These are phyloP conservation scores for Dipodomys ordii DNA, from an alignment of 2,113 vertebrate genomes.

Conservation along the genomic window DNA sequence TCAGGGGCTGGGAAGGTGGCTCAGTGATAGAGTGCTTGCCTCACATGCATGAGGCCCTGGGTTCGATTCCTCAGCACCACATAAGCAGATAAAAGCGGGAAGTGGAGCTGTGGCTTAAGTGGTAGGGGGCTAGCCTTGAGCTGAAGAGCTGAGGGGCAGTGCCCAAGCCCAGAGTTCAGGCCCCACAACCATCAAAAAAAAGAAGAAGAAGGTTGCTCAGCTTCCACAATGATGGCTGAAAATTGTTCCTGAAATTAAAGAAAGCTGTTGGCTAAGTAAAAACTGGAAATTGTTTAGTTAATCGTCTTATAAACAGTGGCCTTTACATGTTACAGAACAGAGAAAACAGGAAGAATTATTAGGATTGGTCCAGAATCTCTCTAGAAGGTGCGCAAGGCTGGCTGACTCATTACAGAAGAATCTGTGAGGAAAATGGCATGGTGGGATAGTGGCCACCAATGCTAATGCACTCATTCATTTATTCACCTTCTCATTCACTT, in stretches of 20 bases:
- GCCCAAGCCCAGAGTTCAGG: too few species aligned
- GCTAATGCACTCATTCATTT: background rate
- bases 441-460: background rate
- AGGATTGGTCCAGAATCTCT: background rate
- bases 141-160: too few species aligned
- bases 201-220: background rate
- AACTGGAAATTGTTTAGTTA: background rate
- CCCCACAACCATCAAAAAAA: too few species aligned
- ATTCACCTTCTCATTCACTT: background rate
- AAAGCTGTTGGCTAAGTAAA: background rate
- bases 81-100: too few species aligned
- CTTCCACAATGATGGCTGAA: background rate
- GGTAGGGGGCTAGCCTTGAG: too few species aligned
- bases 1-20: background rate
- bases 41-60: too few species aligned
- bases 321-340: background rate
- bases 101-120: too few species aligned
- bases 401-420: background rate
- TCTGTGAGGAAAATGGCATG: background rate
- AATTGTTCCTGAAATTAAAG: background rate
- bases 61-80: too few species aligned
- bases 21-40: too few species aligned
- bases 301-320: background rate
- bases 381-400: background rate
- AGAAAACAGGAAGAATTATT: background rate